Evolutionary conservation across 2,113 vertebrate genomes (phyloP), one percentile per base, ranked within the genome.

Genomic region (Rhinolophus sinicus): DNA sequence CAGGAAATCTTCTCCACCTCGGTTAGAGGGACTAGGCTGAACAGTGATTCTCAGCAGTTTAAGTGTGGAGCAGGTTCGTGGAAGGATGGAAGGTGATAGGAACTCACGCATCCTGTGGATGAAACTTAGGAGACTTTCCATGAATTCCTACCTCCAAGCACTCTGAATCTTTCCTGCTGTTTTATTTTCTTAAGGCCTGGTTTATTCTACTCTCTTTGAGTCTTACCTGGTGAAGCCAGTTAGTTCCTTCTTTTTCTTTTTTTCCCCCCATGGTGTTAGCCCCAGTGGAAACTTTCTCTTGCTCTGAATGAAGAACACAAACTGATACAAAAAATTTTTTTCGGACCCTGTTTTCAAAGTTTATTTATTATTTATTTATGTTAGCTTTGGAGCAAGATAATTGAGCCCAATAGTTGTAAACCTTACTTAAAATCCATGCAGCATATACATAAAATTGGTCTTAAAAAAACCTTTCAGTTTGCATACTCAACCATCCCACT

Each of bases 341-440:
- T 70, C 44, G 60, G 16, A 77, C 16, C 70, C 8, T 82, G 2
- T 88, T 87, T 60, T 85, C 18, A 50, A 16, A 8, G 4, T 58
- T 87, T 78, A 78, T 81, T 86, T 86, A 75, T 94, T 93, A 88
- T 93, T 95, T 94, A 90, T 38, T 81, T 90, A 11, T 83, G 33
- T 94, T 88, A 88, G 35, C 70, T 72, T 94, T 85, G 78, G 38
- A 69, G 77, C 16, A 77, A 94, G 18, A 56, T 85, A 93, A 88
- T 62, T 95, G 77, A 12, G 21, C 21, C 30, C 76, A 30, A 21
- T 77, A 19, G 38, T 85, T 96, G 10, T 88, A 94, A 94, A 95
- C 33, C 40, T 77, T 86, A 50, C 19, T 24, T 92, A 89, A 85
- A 88, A 80, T 47, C 33, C 8, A 50, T 80, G 50, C 24, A 47